Evolutionary conservation across 2,888 invertebrate species (phyloP).

Genomic region (Auanema freiburgensis): DNA sequence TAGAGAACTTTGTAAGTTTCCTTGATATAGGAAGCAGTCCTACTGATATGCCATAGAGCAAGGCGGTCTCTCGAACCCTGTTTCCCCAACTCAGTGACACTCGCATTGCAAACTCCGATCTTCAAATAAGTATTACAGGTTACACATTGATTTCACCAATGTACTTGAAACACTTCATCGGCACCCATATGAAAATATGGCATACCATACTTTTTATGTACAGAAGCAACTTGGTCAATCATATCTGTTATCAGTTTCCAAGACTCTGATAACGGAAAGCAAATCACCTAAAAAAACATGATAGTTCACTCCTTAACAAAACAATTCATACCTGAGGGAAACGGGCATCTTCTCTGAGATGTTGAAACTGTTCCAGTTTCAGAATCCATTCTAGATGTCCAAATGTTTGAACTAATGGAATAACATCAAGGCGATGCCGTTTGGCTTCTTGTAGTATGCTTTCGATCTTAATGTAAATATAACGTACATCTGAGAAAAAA

Average conservation of each 20-base stretch:
- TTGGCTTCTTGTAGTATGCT: constrained; percentile 28
- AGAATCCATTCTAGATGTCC: constrained; percentile 82
- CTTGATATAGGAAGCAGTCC: constrained; percentile 52
- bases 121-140: constrained; percentile 26
- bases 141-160: background rate
- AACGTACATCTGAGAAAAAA: constrained; percentile 5
- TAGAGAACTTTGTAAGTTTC: constrained; percentile 23
- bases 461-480: constrained; percentile 13
- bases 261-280: constrained; percentile 63
- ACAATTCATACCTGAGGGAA: constrained; percentile 66
- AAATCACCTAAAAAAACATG: constrained; percentile 47
- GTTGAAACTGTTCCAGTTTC: constrained; percentile 74
- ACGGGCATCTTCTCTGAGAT: constrained; percentile 73
- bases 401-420: constrained; percentile 82
- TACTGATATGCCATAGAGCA: constrained; percentile 58
- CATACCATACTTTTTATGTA: constrained; percentile 66
- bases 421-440: constrained; percentile 71
- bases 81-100: constrained; percentile 31
- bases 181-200: constrained; percentile 72
- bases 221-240: constrained; percentile 64
- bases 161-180: constrained; percentile 66
- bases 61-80: constrained; percentile 35
- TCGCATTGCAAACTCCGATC: constrained; percentile 55
- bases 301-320: background rate
- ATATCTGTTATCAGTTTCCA: constrained; percentile 64